phyloP scores from a whole-genome alignment of 1,140 invertebrate genomes.

The Paralvinella palmiformis region DNA sequence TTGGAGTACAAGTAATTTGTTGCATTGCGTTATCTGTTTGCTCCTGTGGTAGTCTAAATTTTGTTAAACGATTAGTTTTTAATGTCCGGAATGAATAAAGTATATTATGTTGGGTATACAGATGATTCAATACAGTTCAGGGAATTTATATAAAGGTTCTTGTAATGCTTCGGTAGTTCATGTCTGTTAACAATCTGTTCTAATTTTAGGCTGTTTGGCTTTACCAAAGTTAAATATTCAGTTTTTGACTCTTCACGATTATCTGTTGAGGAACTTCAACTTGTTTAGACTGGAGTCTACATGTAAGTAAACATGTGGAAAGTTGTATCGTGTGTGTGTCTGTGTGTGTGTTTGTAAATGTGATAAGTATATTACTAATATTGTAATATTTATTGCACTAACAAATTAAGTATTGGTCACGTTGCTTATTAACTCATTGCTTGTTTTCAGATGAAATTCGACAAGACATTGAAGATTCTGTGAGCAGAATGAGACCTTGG shows the following conservation, averaged over 20 bases:
- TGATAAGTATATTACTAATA: neutral
- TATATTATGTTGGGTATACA: too few relatives aligned
- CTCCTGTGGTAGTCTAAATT: too few relatives aligned
- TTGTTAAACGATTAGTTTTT: too few relatives aligned
- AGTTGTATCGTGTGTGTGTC: neutral
- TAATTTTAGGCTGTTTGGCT: slow-evolving; percentile 60
- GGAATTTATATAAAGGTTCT: too few relatives aligned
- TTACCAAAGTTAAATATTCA: slow-evolving; percentile 97
- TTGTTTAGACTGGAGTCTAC: slow-evolving; percentile 96
- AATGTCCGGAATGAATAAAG: too few relatives aligned
- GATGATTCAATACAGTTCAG: too few relatives aligned
- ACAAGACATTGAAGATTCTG: slow-evolving; percentile 95
- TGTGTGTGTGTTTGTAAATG: too few relatives aligned
- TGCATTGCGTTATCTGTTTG: too few relatives aligned
- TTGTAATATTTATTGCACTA: neutral
- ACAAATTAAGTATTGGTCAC: neutral
- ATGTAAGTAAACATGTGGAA: slow-evolving; percentile 60
- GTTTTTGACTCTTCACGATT: slow-evolving; percentile 97
- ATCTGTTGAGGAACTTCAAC: slow-evolving; percentile 94
- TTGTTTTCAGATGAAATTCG: slow-evolving; percentile 82
- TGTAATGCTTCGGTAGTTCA: too few relatives aligned
- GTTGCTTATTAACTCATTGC: neutral
- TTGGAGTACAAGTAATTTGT: too few relatives aligned
- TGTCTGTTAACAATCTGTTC: neutral
- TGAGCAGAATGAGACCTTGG: slow-evolving; percentile 91